phyloP scores from a whole-genome alignment of 2,888 invertebrate species.

The Zootermopsis nevadensis region DNA sequence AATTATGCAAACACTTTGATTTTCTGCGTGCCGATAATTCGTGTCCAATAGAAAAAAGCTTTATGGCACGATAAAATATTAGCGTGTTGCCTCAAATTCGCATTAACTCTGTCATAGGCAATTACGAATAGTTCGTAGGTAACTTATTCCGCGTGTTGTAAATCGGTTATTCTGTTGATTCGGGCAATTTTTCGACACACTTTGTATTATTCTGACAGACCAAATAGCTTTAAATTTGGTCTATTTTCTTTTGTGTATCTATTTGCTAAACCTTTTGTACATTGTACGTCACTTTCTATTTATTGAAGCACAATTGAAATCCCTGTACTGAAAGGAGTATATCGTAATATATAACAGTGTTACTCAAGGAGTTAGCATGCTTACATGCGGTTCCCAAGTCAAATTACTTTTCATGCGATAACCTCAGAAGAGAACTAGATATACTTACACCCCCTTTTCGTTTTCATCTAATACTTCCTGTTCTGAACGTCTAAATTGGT shows the following conservation, averaged over 20 bases:
- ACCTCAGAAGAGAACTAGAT: too few relatives aligned
- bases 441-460: too few relatives aligned
- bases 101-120: slow-evolving; percentile 36
- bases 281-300: neutral
- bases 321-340: too few relatives aligned
- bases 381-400: too few relatives aligned
- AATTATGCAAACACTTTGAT: slow-evolving; percentile 41
- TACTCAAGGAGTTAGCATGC: too few relatives aligned
- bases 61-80: slow-evolving; percentile 33
- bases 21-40: slow-evolving; percentile 34
- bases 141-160: slow-evolving; percentile 17
- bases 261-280: neutral
- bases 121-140: slow-evolving; percentile 12
- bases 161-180: slow-evolving; percentile 16
- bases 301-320: neutral
- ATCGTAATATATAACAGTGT: too few relatives aligned
- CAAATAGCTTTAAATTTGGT: slow-evolving; percentile 30
- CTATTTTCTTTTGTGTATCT: slow-evolving; percentile 10
- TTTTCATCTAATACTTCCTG: too few relatives aligned
- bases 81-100: slow-evolving; percentile 34
- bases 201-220: slow-evolving; percentile 3
- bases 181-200: neutral
- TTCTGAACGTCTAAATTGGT: too few relatives aligned
- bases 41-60: slow-evolving; percentile 24
- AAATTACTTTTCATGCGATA: too few relatives aligned